These are phyloP conservation scores for Temnothorax longispinosus DNA, from an alignment of 1,140 invertebrate species.

Conservation along the genomic window DNA sequence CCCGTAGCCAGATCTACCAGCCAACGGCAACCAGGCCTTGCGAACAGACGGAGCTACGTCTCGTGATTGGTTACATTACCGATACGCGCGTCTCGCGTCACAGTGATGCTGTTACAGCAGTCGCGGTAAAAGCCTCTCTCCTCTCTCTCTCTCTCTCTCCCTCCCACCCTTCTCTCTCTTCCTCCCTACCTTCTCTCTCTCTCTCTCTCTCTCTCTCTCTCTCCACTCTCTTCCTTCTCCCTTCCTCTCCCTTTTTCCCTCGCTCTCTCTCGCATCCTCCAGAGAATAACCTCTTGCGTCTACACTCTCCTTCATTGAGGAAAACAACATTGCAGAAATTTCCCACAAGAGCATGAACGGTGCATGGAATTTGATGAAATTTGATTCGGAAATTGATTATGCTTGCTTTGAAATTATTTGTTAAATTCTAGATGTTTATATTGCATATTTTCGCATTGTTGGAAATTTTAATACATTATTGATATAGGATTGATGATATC, in stretches of 20 bases:
- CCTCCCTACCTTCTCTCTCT: background rate
- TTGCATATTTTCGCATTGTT: background rate
- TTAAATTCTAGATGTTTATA: background rate
- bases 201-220: background rate
- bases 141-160: background rate
- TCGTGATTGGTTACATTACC: slow-evolving; percentile 82
- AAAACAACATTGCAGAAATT: slow-evolving; percentile 73
- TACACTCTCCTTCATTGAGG: slow-evolving; percentile 66
- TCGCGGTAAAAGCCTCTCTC: slow-evolving; percentile 74
- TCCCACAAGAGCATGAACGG: slow-evolving; percentile 13
- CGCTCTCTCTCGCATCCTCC: background rate
- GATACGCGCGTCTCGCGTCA: slow-evolving; percentile 81
- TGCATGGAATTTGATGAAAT: background rate
- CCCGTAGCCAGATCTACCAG: slow-evolving; percentile 50
- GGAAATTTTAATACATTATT: background rate
- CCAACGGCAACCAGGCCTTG: slow-evolving; percentile 67
- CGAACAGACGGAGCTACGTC: slow-evolving; percentile 67
- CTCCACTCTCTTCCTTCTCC: background rate
- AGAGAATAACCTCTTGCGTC: slow-evolving; percentile 16
- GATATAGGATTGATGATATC: background rate
- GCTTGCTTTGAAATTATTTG: background rate
- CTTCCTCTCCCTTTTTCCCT: no score
- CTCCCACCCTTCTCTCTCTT: background rate
- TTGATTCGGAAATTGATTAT: background rate
- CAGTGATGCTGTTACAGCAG: slow-evolving; percentile 79